phyloP scores from a whole-genome alignment of 2,888 invertebrate species.

The Xanthia icteritia region DNA sequence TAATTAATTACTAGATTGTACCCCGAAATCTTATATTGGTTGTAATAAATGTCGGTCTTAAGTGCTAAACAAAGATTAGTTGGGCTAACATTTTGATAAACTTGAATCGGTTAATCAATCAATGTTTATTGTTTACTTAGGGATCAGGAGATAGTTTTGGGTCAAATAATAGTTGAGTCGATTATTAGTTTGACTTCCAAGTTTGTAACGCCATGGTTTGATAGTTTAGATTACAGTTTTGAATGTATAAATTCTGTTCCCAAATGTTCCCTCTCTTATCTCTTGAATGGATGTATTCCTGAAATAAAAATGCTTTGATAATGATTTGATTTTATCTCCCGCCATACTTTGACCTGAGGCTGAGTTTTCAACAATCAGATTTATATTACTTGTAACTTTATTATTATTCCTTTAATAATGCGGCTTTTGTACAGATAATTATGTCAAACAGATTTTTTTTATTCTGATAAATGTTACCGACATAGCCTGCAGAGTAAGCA shows the following conservation, averaged over 20 bases:
- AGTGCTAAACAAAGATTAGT: slow-evolving; percentile 26
- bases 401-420: no score
- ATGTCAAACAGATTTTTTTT: no score
- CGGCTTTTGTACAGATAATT: not conserved
- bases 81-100: slow-evolving; percentile 25
- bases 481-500: no score
- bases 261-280: not conserved
- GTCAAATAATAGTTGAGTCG: slow-evolving; percentile 29
- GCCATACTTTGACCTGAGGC: not conserved
- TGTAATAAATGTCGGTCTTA: not conserved
- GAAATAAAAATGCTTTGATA: no score
- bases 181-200: slow-evolving; percentile 33
- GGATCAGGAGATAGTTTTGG: slow-evolving; percentile 40
- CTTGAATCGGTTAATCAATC: slow-evolving; percentile 36
- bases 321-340: not conserved
- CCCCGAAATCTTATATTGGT: not conserved
- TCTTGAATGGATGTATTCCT: not conserved
- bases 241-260: not conserved
- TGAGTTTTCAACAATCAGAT: not conserved
- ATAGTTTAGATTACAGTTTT: slow-evolving; percentile 18
- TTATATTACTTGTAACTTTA: not conserved
- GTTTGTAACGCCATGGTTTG: slow-evolving; percentile 5
- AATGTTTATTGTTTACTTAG: slow-evolving; percentile 28
- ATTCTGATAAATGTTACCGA: no score
- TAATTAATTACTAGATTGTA: slow-evolving; percentile 35